Base-by-base conservation (phyloP, 2,888 invertebrate species). In the Tipula unca region DNA sequence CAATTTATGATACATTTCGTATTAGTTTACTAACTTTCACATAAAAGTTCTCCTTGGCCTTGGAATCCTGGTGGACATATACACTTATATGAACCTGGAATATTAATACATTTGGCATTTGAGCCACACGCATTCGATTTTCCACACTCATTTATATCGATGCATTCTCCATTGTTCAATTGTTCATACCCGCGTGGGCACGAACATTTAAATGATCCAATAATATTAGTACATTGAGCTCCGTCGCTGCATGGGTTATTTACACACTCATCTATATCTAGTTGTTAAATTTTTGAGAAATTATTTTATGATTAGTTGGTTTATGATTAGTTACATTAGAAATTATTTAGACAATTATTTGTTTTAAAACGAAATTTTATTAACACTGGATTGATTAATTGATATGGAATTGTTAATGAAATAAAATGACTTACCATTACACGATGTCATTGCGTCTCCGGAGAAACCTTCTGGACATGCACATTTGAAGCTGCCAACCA, bases 391-490 rank as follows among this genome's bases (percentile, higher is more conserved):
- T 69, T 69, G 69, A 69, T 69, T 69, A 69, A 25, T 10, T 69
- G 14, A 10, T 17, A 14, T 17, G n/a, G 48, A 54, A 5, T 2
- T 17, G 6, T 6, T 32, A 32, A 32, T 0, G 48, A 32, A 17
- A 69, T 69, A 20, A 25, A 29, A 17, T 54, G 14, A 88, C 90
- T 90, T 94, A 96, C 96, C 96, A 91, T 93, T 92, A 90, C 96
- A 97, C 88, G 93, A 93, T 85, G 93, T 91, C 90, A 94, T 92
- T 25, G 97, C 95, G 90, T 97, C 94, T 88, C 97, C 97, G 87
- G 93, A 92, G 90, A 94, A 96, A 88, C 97, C 97, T 88, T 94
- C 94, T 85, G 96, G 96, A 90, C 97, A 97, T 84, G 94, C 89
- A 90, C 97, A 97, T 87, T 94, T 94, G 90, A 94, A 96, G 88